phyloP scores from a whole-genome alignment of 2,888 invertebrate species.

The Dichetophora obliterata region DNA sequence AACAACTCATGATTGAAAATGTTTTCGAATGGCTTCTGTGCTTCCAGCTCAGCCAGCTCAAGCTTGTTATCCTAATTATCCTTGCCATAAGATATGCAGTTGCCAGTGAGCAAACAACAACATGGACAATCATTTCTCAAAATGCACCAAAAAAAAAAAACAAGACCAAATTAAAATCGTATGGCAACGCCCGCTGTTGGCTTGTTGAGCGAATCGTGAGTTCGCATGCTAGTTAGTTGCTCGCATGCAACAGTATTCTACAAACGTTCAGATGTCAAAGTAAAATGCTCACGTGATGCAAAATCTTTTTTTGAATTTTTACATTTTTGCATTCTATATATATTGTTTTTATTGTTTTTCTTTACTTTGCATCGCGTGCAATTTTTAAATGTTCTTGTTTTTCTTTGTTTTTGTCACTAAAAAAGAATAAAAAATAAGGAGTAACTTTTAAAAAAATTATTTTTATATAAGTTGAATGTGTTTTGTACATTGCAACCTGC shows the following conservation, averaged over 20 bases:
- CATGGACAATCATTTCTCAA: neutral
- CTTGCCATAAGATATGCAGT: neutral
- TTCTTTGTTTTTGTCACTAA: neutral
- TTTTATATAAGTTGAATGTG: neutral
- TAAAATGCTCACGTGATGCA: slow-evolving; percentile 11
- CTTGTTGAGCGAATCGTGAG: slow-evolving; percentile 15
- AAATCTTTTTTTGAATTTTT: neutral
- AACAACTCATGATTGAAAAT: neutral
- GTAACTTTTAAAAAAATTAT: neutral
- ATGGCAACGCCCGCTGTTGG: slow-evolving; percentile 27
- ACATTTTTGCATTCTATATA: neutral
- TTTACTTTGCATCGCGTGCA: slow-evolving; percentile 21
- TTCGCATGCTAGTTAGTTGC: slow-evolving; percentile 4
- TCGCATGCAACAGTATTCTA: slow-evolving; percentile 7
- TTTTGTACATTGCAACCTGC: neutral
- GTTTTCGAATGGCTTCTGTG: neutral
- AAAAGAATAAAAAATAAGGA: neutral
- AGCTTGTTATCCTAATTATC: slow-evolving; percentile 20
- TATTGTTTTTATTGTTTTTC: neutral
- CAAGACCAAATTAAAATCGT: slow-evolving; percentile 25
- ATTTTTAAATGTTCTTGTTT: slow-evolving; percentile 11
- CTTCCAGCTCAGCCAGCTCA: neutral
- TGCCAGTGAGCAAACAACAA: neutral
- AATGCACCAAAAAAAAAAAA: too few species aligned
- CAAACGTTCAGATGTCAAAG: slow-evolving; percentile 1